These are phyloP conservation scores for Phylloscopus whistleri DNA, from an alignment of 2,113 vertebrate genomes.

Conservation along the genomic window DNA sequence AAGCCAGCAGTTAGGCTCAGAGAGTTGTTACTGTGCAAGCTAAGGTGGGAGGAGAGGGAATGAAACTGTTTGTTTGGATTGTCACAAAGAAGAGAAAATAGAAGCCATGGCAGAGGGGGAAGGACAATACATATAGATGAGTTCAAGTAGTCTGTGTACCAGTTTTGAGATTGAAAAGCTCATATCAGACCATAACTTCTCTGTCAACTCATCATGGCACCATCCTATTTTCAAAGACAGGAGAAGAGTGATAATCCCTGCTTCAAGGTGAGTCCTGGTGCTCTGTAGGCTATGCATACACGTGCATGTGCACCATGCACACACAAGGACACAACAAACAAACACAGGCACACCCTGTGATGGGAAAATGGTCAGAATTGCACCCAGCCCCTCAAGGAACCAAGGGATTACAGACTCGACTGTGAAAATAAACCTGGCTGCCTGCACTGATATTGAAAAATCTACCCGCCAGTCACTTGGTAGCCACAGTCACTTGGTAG, in stretches of 20 bases:
- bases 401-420: background rate
- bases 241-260: background rate
- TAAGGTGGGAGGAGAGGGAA: background rate
- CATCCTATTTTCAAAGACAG: background rate
- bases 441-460: background rate
- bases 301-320: background rate
- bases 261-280: background rate
- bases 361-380: background rate
- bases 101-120: background rate
- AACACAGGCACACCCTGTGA: background rate
- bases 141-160: background rate
- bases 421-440: background rate
- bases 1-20: background rate
- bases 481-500: background rate
- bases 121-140: background rate
- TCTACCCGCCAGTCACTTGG: background rate
- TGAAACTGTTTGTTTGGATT: background rate
- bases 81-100: background rate
- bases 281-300: background rate
- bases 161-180: background rate
- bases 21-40: background rate
- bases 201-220: background rate
- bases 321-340: background rate
- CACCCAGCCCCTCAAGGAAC: background rate
- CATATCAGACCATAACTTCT: background rate